Conservation (phyloP, 2,797 vertebrate genomes). For the Valencia hispanica region DNA sequence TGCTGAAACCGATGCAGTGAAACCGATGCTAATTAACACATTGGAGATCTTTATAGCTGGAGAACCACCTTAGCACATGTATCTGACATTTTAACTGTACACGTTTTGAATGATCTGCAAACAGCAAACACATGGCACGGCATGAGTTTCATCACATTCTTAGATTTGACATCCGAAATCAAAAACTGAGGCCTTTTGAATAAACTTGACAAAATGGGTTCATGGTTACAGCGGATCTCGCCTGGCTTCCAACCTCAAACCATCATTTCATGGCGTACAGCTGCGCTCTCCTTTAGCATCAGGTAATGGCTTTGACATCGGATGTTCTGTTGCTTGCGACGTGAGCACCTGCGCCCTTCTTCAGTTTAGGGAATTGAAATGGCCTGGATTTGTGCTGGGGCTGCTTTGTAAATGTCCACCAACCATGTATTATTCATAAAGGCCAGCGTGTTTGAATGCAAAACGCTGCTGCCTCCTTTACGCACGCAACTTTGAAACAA, state of each 20-base stretch:
- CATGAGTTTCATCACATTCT: neutral
- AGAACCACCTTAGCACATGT: no score
- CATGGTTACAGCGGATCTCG: neutral
- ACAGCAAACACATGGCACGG: neutral
- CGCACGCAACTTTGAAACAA: constrained; percentile 42
- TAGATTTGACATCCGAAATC: neutral
- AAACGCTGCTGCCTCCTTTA: constrained; percentile 7
- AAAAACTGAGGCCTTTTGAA: neutral
- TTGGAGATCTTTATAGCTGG: neutral
- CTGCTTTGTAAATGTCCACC: constrained; percentile 35
- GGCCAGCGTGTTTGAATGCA: constrained; percentile 20
- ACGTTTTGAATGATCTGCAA: no score
- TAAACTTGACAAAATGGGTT: neutral
- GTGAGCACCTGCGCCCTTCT: constrained; percentile 7
- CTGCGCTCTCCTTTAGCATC: neutral
- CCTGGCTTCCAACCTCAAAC: constrained; percentile 1
- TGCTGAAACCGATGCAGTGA: neutral
- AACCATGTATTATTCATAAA: constrained; percentile 57
- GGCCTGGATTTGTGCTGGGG: constrained; percentile 56
- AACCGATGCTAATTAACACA: neutral
- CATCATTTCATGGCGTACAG: neutral
- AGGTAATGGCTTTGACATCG: constrained; percentile 14
- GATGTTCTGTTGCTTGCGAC: neutral
- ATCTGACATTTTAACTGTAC: no score
- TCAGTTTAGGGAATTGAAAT: constrained; percentile 41